These are phyloP conservation scores for Helleia helle DNA, from an alignment of 2,888 invertebrate genomes.

Conservation along the genomic window DNA sequence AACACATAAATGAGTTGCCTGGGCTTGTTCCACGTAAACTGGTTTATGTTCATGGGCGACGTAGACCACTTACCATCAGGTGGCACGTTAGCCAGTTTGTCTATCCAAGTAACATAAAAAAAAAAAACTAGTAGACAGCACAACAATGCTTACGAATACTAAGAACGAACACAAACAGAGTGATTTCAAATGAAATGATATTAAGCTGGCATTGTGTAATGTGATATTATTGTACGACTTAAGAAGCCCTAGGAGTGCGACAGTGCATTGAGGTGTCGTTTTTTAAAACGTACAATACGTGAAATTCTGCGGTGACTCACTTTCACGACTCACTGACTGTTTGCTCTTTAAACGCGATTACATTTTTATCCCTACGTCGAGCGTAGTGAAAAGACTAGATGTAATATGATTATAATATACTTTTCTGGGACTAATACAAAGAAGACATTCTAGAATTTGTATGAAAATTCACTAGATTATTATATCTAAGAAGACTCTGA, in stretches of 20 bases:
- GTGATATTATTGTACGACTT: slow-evolving; percentile 67
- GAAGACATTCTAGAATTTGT: too few relatives aligned
- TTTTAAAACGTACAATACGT: slow-evolving; percentile 47
- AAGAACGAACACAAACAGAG: slow-evolving; percentile 27
- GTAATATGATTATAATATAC: too few relatives aligned
- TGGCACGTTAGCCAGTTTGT: too few relatives aligned
- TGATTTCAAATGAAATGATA: slow-evolving; percentile 52
- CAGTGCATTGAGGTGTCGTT: slow-evolving; percentile 57
- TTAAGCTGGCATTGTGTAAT: slow-evolving; percentile 63
- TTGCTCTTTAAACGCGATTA: slow-evolving; percentile 16
- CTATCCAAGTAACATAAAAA: too few relatives aligned
- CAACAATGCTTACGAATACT: slow-evolving; percentile 17
- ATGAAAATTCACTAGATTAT: too few relatives aligned
- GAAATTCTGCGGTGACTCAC: slow-evolving; percentile 35
- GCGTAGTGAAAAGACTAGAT: not conserved
- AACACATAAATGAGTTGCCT: too few relatives aligned
- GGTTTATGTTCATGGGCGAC: too few relatives aligned
- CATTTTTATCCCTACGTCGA: slow-evolving; percentile 9
- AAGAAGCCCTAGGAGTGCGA: slow-evolving; percentile 60
- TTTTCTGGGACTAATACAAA: too few relatives aligned
- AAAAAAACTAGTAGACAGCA: too few relatives aligned
- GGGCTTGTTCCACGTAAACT: too few relatives aligned
- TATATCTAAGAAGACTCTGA: too few relatives aligned
- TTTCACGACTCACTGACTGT: slow-evolving; percentile 23
- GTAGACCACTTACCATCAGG: too few relatives aligned